Base-by-base conservation (phyloP, 2,888 invertebrate genomes). In the Drosophila aldrichi region DNA sequence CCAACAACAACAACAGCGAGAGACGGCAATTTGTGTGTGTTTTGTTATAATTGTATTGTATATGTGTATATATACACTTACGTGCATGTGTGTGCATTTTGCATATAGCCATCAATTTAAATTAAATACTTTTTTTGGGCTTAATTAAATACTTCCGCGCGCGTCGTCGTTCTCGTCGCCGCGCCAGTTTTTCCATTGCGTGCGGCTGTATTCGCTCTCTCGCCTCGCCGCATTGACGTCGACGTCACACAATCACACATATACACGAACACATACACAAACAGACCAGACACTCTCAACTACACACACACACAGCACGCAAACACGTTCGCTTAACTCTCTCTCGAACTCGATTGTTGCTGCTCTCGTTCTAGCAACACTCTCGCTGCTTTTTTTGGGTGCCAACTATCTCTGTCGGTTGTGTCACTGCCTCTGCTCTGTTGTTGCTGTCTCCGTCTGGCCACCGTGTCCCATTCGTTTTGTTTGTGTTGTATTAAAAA, bases 131-230 rank as follows among this genome's bases (percentile, higher is more conserved):
- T 64, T 79, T 82, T 81, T 81, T 55, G 74, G 82, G 76, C 84
- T 85, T 89, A 85, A 85, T 89, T 85, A 85, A 84, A 85, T 89
- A 85, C 84, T 85, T 85, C 84, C 84, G 84, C 84, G 84, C 84
- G 88, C 44, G 67, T 56, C 56, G 64, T 55, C 49, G 60, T 64
- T 36, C 59, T 70, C 76, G 76, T 67, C 40, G 54, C 43, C 86
- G 86, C 79, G 76, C 70, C 79, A 79, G 79, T 87, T 88, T 84
- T 88, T 84, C 84, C 82, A 83, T 88, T 82, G 74, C 79, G 77
- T 77, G 74, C 73, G 73, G 49, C 71, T 74, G 63, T 73, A 56
- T 76, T 63, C 74, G 68, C 77, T 79, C 82, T 57, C 76, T 58
- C 77, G 25, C 61, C 56, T 52, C 78, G 68, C 63, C 75, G 73